Evolutionary conservation across 2,113 vertebrate genomes (phyloP).

Genomic region (Ageneiosus marmoratus): DNA sequence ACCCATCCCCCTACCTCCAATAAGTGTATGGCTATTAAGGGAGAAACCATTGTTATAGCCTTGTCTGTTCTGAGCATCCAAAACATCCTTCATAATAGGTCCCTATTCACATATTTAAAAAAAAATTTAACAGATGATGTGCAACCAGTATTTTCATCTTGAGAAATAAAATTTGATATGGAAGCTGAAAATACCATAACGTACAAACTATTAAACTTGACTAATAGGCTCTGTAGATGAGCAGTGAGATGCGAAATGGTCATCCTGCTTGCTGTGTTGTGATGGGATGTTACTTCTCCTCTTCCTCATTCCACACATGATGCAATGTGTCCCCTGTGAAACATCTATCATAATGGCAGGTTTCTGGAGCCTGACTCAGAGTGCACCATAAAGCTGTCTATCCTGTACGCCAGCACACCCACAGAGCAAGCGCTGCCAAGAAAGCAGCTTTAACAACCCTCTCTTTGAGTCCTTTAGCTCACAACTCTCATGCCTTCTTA

Average conservation of each 20-base stretch:
- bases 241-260: neutral
- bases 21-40: neutral
- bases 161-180: neutral
- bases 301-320: neutral
- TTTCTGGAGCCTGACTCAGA: constrained; percentile 21
- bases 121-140: neutral
- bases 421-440: neutral
- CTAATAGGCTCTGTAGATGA: neutral
- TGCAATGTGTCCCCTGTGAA: neutral
- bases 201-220: neutral
- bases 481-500: constrained; percentile 8
- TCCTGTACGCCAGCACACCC: constrained; percentile 6
- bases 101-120: neutral
- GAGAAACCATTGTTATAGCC: neutral
- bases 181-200: neutral
- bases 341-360: constrained; percentile 37
- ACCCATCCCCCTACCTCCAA: neutral
- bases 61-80: neutral
- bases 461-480: neutral
- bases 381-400: constrained; percentile 25
- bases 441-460: neutral
- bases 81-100: constrained; percentile 12
- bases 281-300: neutral
- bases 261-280: neutral
- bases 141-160: neutral